Base-by-base conservation (phyloP, 2,113 vertebrate species). In the Haemorhous mexicanus region DNA sequence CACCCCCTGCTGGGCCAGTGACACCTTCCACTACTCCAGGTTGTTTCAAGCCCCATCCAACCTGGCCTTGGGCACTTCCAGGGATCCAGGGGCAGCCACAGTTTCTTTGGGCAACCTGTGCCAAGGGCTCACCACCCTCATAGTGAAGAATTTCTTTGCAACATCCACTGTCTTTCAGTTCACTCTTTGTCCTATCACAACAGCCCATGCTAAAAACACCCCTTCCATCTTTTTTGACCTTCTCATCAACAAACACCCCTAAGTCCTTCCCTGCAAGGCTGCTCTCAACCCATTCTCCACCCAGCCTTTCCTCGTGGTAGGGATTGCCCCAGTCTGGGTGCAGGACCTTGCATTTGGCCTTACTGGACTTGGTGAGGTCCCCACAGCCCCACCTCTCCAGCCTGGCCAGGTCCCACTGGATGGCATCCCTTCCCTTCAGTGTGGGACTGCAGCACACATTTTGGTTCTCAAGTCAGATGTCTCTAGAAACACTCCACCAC, bases 401-500 rank as follows among this genome's bases (percentile, higher is more conserved):
- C 30, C 59, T 85, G 46, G 7, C 39, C 46, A 53, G 52, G 39
- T 59, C 53, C 30, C 28, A 15, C 20, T 41, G 59, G 24, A 44
- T 41, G 33, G 6, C 20, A 52, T 59, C n/a, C 39, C 53, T 61
- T 33, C 53, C 26, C 22, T 33, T 22, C 39, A 32, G 41, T 3
- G 7, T 19, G 41, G 27, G 52, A 27, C 20, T 37, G 20, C 43
- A 28, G 16, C 27, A 64, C 78, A 53, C 50, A 52, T 11, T 24
- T 28, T 68, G 13, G 35, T 70, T 90, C 72, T 62, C 66, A 73
- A n/a, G 17, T 46, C 79, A 92, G 81, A 82, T 46, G 43, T 69
- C 87, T 94, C 93, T 86, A 52, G 93, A 94, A 93, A 53, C 68
- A 67, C 44, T 82, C 62, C 50, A 86, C 30, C 75, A 93, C 63